Evolutionary conservation across 2,113 vertebrate species (phyloP).

Genomic region (Platysternon megacephalum): DNA sequence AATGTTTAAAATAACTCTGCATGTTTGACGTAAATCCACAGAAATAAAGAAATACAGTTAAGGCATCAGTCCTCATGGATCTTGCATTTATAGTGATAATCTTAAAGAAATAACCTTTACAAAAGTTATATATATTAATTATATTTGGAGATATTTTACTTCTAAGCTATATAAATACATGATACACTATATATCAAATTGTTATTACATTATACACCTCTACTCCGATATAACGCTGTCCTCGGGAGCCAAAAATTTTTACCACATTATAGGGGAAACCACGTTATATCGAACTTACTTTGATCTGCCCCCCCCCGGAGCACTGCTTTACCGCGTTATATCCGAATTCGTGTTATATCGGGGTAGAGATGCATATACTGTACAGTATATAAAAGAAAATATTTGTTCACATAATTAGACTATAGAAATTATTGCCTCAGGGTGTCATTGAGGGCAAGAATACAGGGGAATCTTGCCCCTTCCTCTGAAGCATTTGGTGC

Average conservation of each 20-base stretch:
- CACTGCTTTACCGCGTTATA: too few species aligned
- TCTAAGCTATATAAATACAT: neutral
- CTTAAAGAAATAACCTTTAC: neutral
- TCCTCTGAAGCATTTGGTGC: neutral
- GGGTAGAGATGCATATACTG: too few species aligned
- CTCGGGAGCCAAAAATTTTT: too few species aligned
- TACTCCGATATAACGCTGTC: too few species aligned
- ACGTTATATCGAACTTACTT: too few species aligned
- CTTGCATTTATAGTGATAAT: neutral
- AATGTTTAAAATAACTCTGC: neutral
- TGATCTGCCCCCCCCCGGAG: too few species aligned
- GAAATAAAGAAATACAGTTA: neutral
- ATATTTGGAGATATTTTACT: neutral
- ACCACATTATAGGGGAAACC: too few species aligned
- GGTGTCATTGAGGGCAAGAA: neutral
- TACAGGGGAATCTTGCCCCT: neutral
- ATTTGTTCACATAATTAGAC: neutral
- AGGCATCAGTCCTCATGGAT: neutral
- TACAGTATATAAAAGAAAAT: neutral
- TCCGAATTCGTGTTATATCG: too few species aligned
- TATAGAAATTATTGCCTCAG: neutral
- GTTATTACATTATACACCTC: neutral
- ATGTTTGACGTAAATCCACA: neutral
- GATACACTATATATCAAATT: neutral
- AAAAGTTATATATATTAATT: neutral